Conservation (phyloP, 2,113 vertebrate genomes). For the Phocoena sinus region DNA sequence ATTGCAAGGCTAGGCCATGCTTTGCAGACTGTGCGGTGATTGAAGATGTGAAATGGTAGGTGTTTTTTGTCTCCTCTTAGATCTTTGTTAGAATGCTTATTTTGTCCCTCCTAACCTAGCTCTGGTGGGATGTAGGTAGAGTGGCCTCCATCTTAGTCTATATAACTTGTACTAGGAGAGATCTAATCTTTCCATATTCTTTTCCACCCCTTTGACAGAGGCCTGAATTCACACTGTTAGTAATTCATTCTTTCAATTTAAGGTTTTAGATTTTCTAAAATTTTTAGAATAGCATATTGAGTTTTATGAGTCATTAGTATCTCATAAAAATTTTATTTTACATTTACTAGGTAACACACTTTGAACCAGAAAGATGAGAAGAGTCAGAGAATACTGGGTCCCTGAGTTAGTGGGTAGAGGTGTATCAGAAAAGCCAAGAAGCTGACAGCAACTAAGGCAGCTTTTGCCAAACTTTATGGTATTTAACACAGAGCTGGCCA, state of each 20-base stretch:
- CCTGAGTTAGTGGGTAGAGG: neutral
- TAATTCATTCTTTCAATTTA: slow-evolving; percentile 16
- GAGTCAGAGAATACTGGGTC: neutral
- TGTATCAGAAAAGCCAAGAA: neutral
- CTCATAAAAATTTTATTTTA: slow-evolving; percentile 36
- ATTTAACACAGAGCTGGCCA: neutral
- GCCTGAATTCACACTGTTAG: neutral
- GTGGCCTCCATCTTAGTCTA: neutral
- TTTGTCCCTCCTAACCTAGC: neutral
- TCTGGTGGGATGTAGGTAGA: neutral
- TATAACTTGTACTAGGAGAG: neutral
- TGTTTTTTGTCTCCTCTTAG: neutral
- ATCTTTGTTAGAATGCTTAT: neutral
- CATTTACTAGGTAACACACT: slow-evolving; percentile 9
- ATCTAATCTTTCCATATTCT: neutral
- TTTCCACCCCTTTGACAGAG: neutral
- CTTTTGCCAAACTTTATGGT: neutral
- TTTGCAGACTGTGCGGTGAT: neutral
- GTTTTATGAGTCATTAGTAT: slow-evolving; percentile 34
- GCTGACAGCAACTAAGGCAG: neutral
- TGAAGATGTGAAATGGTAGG: neutral
- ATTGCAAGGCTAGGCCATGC: neutral
- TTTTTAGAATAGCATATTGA: neutral
- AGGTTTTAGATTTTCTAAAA: neutral
- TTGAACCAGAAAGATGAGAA: slow-evolving; percentile 14